A percentile compares a stretch with the other conserved stretches of the same genome.
These are phyloP conservation scores for Peromyscus aztecus DNA, from an alignment of 2,797 vertebrate species.

Conservation along the genomic window DNA sequence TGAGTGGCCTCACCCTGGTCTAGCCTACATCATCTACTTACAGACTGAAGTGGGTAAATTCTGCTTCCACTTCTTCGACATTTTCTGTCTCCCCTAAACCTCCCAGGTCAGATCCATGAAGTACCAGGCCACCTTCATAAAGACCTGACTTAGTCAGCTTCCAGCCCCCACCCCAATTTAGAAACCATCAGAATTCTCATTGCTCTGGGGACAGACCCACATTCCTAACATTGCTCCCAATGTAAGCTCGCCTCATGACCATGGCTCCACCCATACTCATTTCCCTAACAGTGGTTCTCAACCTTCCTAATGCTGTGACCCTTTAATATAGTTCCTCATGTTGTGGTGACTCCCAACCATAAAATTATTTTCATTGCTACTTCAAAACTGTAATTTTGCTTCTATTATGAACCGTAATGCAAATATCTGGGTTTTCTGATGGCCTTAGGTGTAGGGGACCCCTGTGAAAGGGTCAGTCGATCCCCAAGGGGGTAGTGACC, in stretches of 20 bases:
- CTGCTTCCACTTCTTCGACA: background rate
- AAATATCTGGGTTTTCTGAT: background rate
- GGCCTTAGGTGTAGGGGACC: background rate
- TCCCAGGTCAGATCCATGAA: background rate
- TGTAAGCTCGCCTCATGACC: background rate
- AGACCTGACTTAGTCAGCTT: background rate
- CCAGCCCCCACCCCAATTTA: background rate
- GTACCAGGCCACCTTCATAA: background rate
- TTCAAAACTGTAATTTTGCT: background rate
- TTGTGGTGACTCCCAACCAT: background rate
- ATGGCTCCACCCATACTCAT: fast-evolving
- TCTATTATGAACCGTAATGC: background rate
- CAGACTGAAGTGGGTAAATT: background rate
- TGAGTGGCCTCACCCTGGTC: background rate
- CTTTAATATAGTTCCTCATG: background rate
- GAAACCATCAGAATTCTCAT: background rate
- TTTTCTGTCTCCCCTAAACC: background rate
- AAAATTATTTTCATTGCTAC: background rate
- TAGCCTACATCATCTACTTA: background rate
- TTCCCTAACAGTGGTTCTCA: background rate
- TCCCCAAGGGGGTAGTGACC: background rate
- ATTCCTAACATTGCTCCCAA: background rate
- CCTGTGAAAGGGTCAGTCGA: background rate
- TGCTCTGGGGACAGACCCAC: background rate
- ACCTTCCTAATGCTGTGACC: background rate